Base-by-base conservation (phyloP, 2,888 invertebrate species). In the Zygaena filipendulae region DNA sequence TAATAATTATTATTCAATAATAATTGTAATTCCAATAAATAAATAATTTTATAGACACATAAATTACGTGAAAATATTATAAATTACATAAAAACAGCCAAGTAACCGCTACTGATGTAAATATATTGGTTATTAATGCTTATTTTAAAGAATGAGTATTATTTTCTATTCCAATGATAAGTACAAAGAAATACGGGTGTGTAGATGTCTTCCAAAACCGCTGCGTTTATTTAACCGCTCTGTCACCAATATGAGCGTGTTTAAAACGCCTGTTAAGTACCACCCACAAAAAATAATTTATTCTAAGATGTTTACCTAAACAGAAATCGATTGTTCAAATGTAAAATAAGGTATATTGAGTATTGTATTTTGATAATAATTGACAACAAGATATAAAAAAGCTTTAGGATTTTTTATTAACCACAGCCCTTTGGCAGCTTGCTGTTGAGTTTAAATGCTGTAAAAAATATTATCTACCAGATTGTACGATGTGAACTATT, bases 21-120 rank as follows among this genome's bases (percentile, higher is more conserved):
- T 63, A 63, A 63, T 66, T 66, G n/a, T n/a, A 66, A 64, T 70
- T 70, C 70, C 74, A 72, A 74, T 75, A 75, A 74, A 72, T 68
- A 69, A 75, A 77, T 70, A 71, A 69, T 66, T n/a, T 16, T 68
- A 69, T 74, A 79, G 79, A 75, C 79, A 79, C 77, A 72, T 69
- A 79, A 77, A 68, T 74, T 70, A 79, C 74, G 66, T 63, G 72
- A 72, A 79, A 79, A 70, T 70, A 75, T 72, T 60, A 69, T 69
- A 62, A 66, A 70, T 70, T 74, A 74, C 66, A 51, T 68, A 69
- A 74, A 51, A 77, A 74, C 74, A 77, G 74, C 70, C 75, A 75
- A 69, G 64, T 69, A 77, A 74, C 69, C 56, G 62, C 77, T 69
- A 70, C 68, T 38, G 64, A 71, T 71, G 72, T 77, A 70, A 71